phyloP scores from a whole-genome alignment of 2,888 invertebrate genomes.

The Graphium colonna region DNA sequence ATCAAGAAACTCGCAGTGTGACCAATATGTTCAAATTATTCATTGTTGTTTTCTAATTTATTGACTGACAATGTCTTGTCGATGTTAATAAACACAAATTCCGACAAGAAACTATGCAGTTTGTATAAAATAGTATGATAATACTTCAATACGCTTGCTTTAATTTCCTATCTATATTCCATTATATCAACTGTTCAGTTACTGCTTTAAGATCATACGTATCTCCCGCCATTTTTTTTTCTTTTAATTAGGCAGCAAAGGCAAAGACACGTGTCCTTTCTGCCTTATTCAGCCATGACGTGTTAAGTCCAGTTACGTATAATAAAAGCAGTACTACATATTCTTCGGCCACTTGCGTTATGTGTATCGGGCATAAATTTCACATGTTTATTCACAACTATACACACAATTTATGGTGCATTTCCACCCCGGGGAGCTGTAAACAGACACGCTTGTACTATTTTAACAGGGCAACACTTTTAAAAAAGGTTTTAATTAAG shows the following conservation, averaged over 20 bases:
- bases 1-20: slow-evolving; percentile 23
- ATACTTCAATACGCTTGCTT: too few relatives aligned
- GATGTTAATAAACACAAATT: not conserved
- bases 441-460: slow-evolving; percentile 2
- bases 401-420: slow-evolving; percentile 15
- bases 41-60: too few relatives aligned
- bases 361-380: slow-evolving; percentile 11
- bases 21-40: not conserved
- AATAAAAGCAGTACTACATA: slow-evolving; percentile 11
- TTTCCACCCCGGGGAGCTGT: slow-evolving; percentile 3
- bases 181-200: too few relatives aligned
- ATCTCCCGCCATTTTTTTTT: not conserved
- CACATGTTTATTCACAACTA: slow-evolving; percentile 19
- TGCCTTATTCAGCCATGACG: slow-evolving; percentile 7
- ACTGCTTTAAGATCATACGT: not conserved
- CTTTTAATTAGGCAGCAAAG: not conserved
- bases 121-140: not conserved
- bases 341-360: slow-evolving; percentile 3
- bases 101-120: not conserved
- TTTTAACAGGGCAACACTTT: slow-evolving; percentile 6
- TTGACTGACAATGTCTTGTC: too few relatives aligned
- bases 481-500: slow-evolving; percentile 10
- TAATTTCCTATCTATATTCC: too few relatives aligned
- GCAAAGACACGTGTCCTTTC: not conserved
- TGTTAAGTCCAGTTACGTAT: slow-evolving; percentile 15